Base-by-base conservation (phyloP, 2,797 vertebrate species). In the Thalassophryne amazonica region DNA sequence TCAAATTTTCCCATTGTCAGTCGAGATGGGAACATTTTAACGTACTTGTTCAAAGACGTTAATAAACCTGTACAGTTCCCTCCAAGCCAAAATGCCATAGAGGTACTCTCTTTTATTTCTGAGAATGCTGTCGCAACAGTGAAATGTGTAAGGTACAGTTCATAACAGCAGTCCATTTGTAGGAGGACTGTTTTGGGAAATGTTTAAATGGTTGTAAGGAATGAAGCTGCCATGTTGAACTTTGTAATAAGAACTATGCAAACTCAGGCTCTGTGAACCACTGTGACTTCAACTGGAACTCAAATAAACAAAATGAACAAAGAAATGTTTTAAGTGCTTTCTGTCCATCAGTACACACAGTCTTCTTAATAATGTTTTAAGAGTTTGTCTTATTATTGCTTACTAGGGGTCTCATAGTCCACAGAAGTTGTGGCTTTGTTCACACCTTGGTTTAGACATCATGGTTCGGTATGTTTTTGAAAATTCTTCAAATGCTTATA, bases 221-320 rank as follows among this genome's bases (percentile, higher is more conserved):
- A 64, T 39, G 25, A n/a, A 61, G 37, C 42, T 73, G 65, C 59
- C 61, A 60, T 71, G 31, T 69, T 70, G 60, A 55, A 71, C 48
- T 28, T 59, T 71, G 20, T 49, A 39, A 58, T 60, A 49, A 60
- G 34, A 91, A 81, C 92, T 94, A 93, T 95, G 93, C 92, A 95
- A 94, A 90, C 87, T 86, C 89, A 88, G 91, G 88, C 70, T 73
- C 82, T 81, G 75, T 79, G 73, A 83, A 73, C 86, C 63, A 54
- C 79, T 73, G 89, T 91, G 88, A 92, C 91, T 92, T 89, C 78
- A 73, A 71, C 81, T 85, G 84, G 68, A 83, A 90, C 86, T 80
- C 46, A 82, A 91, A 90, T 82, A 83, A 92, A 92, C 64, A 43
- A 15, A 17, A 15, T n/a, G 14, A 39, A 24, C 46, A 69, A 59